Percentiles rank a stretch among this genome's conserved stretches.
Evolutionary conservation across 2,888 invertebrate genomes (phyloP).

Genomic region (Drosophila nr. perissopoda): DNA sequence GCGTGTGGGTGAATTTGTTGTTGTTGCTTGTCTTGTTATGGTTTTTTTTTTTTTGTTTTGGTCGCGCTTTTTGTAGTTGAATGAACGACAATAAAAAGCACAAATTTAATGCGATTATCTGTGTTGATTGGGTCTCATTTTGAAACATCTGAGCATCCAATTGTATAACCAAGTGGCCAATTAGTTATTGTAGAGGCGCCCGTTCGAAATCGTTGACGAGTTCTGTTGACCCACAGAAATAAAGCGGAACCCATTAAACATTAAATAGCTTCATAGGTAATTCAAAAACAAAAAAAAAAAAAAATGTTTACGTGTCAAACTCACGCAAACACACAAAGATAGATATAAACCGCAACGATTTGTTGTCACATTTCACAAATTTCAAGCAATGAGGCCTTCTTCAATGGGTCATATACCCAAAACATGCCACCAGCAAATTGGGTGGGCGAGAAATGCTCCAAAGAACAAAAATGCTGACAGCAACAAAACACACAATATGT

Average conservation of each 20-base stretch:
- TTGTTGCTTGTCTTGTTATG: constrained; percentile 11
- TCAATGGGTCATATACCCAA: constrained; percentile 54
- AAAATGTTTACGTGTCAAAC: constrained; percentile 42
- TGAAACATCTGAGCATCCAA: constrained; percentile 7
- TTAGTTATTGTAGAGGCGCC: constrained; percentile 17
- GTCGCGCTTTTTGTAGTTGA: constrained; percentile 27
- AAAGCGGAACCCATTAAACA: constrained; percentile 2
- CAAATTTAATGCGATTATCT: constrained; percentile 46
- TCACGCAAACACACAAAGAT: constrained; percentile 6
- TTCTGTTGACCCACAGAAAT: constrained; percentile 12
- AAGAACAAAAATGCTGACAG: constrained; percentile 65
- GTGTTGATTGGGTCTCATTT: constrained; percentile 23
- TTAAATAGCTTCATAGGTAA: constrained; percentile 22
- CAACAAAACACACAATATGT: constrained; percentile 39
- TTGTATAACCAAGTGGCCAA: constrained; percentile 14
- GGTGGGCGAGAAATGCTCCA: constrained; percentile 49
- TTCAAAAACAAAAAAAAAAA: constrained; percentile 5
- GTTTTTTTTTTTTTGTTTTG: constrained; percentile 19
- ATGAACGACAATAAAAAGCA: constrained; percentile 31
- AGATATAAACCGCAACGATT: constrained; percentile 17
- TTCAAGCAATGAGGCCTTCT: constrained; percentile 40
- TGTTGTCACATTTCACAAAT: constrained; percentile 23
- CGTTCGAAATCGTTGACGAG: background rate
- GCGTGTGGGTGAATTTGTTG: constrained; percentile 26
- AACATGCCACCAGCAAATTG: constrained; percentile 28